Base-by-base conservation (phyloP, 1,140 invertebrate genomes). In the Popillia japonica region DNA sequence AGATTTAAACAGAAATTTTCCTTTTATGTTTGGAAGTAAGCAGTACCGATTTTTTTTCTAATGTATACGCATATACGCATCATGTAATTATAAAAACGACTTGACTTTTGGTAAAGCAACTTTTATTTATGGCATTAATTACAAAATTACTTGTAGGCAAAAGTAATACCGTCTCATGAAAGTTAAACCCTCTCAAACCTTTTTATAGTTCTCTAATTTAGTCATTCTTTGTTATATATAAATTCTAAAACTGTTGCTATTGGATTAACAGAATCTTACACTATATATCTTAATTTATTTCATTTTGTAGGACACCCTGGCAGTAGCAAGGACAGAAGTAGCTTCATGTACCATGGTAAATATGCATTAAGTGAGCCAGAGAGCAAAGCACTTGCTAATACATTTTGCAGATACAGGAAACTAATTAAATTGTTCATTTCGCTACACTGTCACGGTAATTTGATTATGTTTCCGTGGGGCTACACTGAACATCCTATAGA, bases 381-480 rank as follows among this genome's bases (percentile, higher is more conserved):
- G 85, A 92, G 93, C 0, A 84, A 84, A 76, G 89, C 91, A 14
- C 87, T 93, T 55, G 86, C 89, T n/a, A 88, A 90, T 74, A 86
- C 90, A 0, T 87, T 94, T 82, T 82, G 88, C 76, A 83, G 87
- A 41, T 83, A 92, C 22, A 85, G 84, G 7, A 79, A 90, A 10
- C 82, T 88, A 34, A 85, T 93, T 4, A 89, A 91, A 75, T 86
- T 93, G 48, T 94, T 93, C 82, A 85, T 94, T 0, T 91, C 92
- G 0, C 81, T 95, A 14, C 94, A 95, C 84, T 89, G 92, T 0
- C 95, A 94, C 81, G 90, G 90, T 2, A 87, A 90, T 78, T 87
- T 88, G 75, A 87, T 92, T 34, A 89, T 92, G 59, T 91, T 90
- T 80, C 90, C 90, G 0, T 91, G 89, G 88, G 90, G 90, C n/a